Evolutionary conservation across 2,888 invertebrate species (phyloP), one percentile per base, ranked within the genome.

Genomic region (Latrodectus elegans): DNA sequence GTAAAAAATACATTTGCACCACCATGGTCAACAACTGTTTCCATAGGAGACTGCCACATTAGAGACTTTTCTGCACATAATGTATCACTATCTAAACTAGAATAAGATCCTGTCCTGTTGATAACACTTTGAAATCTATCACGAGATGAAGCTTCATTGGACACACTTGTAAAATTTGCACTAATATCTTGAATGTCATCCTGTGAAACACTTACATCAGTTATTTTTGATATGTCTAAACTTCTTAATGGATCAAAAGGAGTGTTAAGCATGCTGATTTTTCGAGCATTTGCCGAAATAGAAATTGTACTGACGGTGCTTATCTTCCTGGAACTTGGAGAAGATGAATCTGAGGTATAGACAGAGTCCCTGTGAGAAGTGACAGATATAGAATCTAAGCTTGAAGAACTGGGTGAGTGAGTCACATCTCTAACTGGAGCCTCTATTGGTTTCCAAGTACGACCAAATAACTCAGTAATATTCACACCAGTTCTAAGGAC

Each of bases 361-460:
- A 70, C 72, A 4, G 81, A 86, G 38, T 76, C 86, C 55, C 77
- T 65, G n/a, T 86, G 86, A n/a, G 81, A 86, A 14, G 51, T 22
- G 22, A 51, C 64, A 22, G 86, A 86, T 60, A 86, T 81, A 22
- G 88, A 84, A 65, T 83, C 80, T n/a, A 83, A 53, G 67, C 88
- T 88, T 68, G 88, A 88, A 60, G 65, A 60, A 55, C 88, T 88
- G 12, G 88, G 78, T 11, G 75, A 77, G 17, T 74, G 75, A 49
- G 74, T 38, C 53, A 88, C 22, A 4, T 60, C 12, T 26, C 51
- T 38, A 11, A 81, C 26, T 2, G 86, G 79, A n/a, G 80, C 76
- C 68, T 72, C 53, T 11, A 90, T 67, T 14, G 68, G 15, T 89
- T 95, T 94, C 97, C 97, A 97, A 90, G 96, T 95, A 92, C 97